Evolutionary conservation across 2,888 invertebrate genomes (phyloP).

Genomic region (Caradrina kadenii): DNA sequence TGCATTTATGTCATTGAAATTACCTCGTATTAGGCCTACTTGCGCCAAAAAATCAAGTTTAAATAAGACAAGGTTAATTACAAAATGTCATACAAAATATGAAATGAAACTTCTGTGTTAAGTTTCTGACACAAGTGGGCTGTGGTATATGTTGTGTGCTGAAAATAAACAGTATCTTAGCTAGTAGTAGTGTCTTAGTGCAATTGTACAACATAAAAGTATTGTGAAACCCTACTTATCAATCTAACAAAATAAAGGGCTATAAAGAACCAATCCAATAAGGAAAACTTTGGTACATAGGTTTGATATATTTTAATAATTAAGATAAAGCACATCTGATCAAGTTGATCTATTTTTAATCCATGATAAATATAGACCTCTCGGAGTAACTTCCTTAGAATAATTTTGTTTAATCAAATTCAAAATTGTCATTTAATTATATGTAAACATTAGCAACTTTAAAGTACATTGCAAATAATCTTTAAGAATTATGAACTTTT

Average conservation of each 20-base stretch:
- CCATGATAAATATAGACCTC: not conserved
- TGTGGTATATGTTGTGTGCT: not conserved
- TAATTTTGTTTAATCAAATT: too few species aligned
- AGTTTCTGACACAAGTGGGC: not conserved
- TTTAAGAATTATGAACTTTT: too few species aligned
- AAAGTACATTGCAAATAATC: too few species aligned
- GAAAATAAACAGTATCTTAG: conserved; percentile 19
- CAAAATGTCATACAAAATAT: too few species aligned
- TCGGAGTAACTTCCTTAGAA: not conserved
- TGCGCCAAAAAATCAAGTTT: not conserved
- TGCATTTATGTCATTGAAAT: not conserved
- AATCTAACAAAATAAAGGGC: not conserved
- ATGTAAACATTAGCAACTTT: not conserved
- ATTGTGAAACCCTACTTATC: not conserved
- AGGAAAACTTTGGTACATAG: not conserved
- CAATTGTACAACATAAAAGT: conserved; percentile 3
- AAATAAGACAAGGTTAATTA: too few species aligned
- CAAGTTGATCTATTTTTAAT: not conserved
- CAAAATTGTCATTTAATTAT: too few species aligned
- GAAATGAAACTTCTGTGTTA: not conserved
- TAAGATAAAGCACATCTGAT: not conserved
- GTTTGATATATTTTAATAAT: not conserved
- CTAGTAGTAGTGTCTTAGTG: not conserved
- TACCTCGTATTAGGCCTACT: not conserved
- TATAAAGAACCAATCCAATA: not conserved